These are phyloP conservation scores for Oxyscelio sp. DNA, from an alignment of 2,888 invertebrate genomes.

Conservation along the genomic window DNA sequence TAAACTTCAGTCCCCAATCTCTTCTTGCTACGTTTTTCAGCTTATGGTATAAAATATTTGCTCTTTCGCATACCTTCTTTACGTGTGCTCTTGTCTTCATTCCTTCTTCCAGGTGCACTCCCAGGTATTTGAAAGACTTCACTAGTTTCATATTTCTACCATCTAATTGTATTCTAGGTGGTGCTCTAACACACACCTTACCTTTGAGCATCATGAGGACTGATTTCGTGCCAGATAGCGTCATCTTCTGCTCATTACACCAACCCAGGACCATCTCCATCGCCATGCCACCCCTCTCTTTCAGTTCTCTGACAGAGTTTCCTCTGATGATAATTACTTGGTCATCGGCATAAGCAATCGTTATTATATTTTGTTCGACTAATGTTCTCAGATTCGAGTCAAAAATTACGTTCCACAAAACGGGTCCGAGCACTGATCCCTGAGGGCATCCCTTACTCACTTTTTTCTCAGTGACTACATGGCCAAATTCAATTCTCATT, in stretches of 20 bases:
- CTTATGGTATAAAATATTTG: neutral
- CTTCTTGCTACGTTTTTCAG: slow-evolving; percentile 38
- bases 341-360: no score
- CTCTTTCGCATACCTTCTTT: neutral
- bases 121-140: slow-evolving; percentile 14
- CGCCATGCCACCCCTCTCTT: slow-evolving; percentile 2
- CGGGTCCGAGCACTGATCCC: no score
- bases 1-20: no score
- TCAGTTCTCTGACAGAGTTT: slow-evolving; percentile 19
- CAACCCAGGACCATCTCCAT: neutral
- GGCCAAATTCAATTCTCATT: neutral
- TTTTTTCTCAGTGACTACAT: neutral
- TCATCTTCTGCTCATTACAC: slow-evolving; percentile 35
- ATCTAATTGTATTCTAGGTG: neutral
- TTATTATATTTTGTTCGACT: no score
- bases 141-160: neutral
- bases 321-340: slow-evolving; percentile 28
- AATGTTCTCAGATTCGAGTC: slow-evolving; percentile 33
- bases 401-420: slow-evolving; percentile 62
- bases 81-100: slow-evolving; percentile 46
- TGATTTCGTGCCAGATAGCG: slow-evolving; percentile 36
- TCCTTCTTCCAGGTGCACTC: slow-evolving; percentile 27
- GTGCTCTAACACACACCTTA: slow-evolving; percentile 27
- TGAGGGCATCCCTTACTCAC: slow-evolving; percentile 36
- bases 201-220: no score